phyloP scores from a whole-genome alignment of 1,140 invertebrate species.

The Trinorchestia longiramus region DNA sequence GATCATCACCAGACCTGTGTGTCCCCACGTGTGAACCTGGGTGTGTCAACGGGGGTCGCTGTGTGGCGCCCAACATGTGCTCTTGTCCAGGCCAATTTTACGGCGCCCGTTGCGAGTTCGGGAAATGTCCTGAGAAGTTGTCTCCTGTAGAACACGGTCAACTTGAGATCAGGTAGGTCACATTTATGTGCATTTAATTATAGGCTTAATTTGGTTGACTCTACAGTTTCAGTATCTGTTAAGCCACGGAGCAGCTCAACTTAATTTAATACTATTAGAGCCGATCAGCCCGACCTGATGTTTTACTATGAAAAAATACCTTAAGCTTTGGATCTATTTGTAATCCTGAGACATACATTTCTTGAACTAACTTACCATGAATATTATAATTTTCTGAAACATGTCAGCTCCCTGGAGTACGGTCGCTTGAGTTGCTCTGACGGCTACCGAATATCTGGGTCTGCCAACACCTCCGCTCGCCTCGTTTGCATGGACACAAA shows the following conservation, averaged over 20 bases:
- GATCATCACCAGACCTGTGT: background rate
- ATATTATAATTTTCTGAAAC: too few relatives aligned
- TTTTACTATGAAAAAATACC: too few relatives aligned
- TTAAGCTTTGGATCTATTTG: too few relatives aligned
- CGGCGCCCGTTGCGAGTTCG: constrained; percentile 22
- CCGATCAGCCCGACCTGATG: too few relatives aligned
- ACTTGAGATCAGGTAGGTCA: background rate
- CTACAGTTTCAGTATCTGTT: too few relatives aligned
- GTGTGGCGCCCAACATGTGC: background rate
- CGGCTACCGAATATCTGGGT: background rate
- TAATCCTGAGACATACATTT: too few relatives aligned
- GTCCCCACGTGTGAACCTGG: background rate
- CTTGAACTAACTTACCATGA: too few relatives aligned
- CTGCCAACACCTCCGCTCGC: background rate
- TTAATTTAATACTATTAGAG: too few relatives aligned
- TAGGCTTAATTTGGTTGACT: too few relatives aligned
- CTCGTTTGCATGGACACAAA: background rate
- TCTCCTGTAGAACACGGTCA: background rate
- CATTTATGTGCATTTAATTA: too few relatives aligned
- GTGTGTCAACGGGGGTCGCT: constrained; percentile 30
- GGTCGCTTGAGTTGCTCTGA: background rate
- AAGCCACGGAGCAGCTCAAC: too few relatives aligned
- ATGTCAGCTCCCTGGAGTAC: background rate
- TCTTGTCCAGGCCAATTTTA: background rate
- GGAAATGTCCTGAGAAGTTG: constrained; percentile 6